Evolutionary conservation across 2,888 invertebrate genomes (phyloP), one percentile per base, ranked within the genome.

Genomic region (Ophioninae sp.): DNA sequence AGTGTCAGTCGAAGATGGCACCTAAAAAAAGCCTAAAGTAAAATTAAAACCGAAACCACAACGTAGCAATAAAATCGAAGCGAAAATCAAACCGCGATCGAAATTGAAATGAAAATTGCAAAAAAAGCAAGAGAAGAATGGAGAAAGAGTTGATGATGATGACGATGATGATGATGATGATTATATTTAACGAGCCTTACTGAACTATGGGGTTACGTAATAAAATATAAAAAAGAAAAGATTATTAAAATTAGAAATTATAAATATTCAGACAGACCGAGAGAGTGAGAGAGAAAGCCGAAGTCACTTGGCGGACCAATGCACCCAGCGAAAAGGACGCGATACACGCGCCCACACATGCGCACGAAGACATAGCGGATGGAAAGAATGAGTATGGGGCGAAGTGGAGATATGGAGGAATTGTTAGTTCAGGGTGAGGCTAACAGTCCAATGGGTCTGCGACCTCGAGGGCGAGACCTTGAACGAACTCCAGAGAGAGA

Each of bases 391-490:
- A 61, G 78, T 76, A 76, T 77, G 77, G 74, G 79, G 80, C 71
- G 41, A 44, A 74, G 71, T 65, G 56, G 74, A 64, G 51, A 77
- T 71, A 65, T 39, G 77, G 73, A 79, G 82, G 80, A 82, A 77
- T 82, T 77, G 79, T 64, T 30, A 65, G 81, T 58, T 69, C 76
- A 63, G 81, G 79, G 73, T 69, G 84, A 84, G 81, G 81, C 71
- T 79, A 81, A 79, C 79, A 79, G 85, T 74, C 79, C 82, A 80
- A 78, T 82, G 80, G 86, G 88, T 90, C 89, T 88, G 88, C 87
- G 90, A 87, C 88, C 88, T 88, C 88, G 90, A 75, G 79, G 81
- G 79, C 69, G 84, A 88, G 88, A 88, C 90, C 90, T 90, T 90
- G 90, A 89, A 89, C 88, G 88, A 86, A 76, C 84, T 84, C 82